Evolutionary conservation across 1,140 invertebrate species (phyloP), one percentile per base, ranked within the genome.

Genomic region (Sycophaga agraensis): DNA sequence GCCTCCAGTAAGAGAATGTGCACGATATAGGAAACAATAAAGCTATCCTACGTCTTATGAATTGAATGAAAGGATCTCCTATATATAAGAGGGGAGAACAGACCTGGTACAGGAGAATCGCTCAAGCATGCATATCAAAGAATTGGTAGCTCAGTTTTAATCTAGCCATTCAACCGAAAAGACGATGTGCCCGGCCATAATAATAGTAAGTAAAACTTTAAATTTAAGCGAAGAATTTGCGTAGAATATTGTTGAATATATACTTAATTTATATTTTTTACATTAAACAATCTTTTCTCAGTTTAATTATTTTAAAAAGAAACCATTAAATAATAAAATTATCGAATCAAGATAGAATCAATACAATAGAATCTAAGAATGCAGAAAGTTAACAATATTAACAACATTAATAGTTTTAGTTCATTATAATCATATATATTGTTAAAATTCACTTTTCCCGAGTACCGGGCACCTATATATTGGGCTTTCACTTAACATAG

Each of bases 401-500:
- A n/a, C n/a, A n/a, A n/a, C n/a, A n/a, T n/a, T n/a, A n/a, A n/a
- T n/a, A n/a, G n/a, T n/a, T n/a, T n/a, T n/a, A n/a, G n/a, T n/a
- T n/a, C n/a, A n/a, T n/a, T n/a, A n/a, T n/a, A n/a, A n/a, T n/a
- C n/a, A n/a, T n/a, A n/a, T n/a, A n/a, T n/a, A n/a, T n/a, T n/a
- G n/a, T 21, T 3, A 45, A 45, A 24, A 22, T 45, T 14, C 0
- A 14, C 6, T 21, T 14, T 22, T 12, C 42, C 2, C 7, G 24
- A 24, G 6, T 45, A 4, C 21, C 42, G 19, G 19, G 17, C n/a
- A 31, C 26, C 7, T n/a, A 31, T 2, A 31, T 19, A 24, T 14
- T 14, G 51, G 11, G 46, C 61, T 56, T 63, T 56, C 54, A 57
- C 59, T 62, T 49, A 34, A 31, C 35, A 55, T 21, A 39, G 51